Base-by-base conservation (phyloP, 1,140 invertebrate species). In the Physella acuta region DNA sequence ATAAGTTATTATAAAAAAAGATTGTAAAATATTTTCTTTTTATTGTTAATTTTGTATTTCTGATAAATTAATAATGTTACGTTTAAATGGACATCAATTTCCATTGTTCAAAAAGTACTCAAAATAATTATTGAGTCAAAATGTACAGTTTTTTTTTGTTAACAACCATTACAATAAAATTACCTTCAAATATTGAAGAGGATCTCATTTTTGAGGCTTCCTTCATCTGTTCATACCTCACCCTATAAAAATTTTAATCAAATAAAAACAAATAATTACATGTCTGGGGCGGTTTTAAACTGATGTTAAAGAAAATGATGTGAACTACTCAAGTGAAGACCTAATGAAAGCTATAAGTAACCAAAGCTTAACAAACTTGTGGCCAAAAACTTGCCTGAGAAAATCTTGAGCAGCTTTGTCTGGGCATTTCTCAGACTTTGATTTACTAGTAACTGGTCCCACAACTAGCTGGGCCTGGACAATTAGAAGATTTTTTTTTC, bases 131-230 rank as follows among this genome's bases (percentile, higher is more conserved):
- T n/a, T n/a, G n/a, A n/a, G n/a, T n/a, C n/a, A n/a, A n/a, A n/a
- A n/a, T n/a, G n/a, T n/a, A n/a, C n/a, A n/a, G n/a, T n/a, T n/a
- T n/a, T n/a, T n/a, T n/a, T n/a, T n/a, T n/a, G n/a, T n/a, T n/a
- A n/a, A n/a, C n/a, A n/a, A n/a, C n/a, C n/a, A n/a, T n/a, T n/a
- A n/a, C n/a, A n/a, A n/a, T n/a, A n/a, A n/a, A n/a, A n/a, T n/a
- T 26, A 60, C 58, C 58, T 36, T 33, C 31, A 30, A 5, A 30
- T 5, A 5, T 11, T 16, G 8, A 1, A 4, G 39, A 39, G 36
- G 55, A n/a, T 39, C 64, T 55, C 52, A 67, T 67, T 20, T 67
- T 52, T 26, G 64, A 34, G 5, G 64, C 64, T 8, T 67, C 64
- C 31, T n/a, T 67, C 64, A 67, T 67, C 39, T 67, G 64, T 3